Conservation (phyloP, 2,888 invertebrate species). For the Patella caerulea region DNA sequence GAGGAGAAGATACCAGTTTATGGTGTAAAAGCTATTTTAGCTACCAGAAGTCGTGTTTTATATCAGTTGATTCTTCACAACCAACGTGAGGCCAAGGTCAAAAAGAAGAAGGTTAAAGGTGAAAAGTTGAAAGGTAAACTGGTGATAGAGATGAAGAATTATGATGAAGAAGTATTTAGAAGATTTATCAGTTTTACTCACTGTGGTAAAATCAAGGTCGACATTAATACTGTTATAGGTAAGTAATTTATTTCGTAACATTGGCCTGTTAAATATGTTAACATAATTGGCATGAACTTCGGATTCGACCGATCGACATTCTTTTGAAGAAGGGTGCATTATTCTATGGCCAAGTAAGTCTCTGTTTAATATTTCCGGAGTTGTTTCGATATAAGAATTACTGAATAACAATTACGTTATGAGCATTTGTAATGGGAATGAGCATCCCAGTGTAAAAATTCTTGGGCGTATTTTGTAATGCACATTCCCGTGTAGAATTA, state of each 20-base stretch:
- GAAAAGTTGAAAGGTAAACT: not conserved
- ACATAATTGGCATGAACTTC: no score
- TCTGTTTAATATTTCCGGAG: no score
- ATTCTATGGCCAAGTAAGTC: no score
- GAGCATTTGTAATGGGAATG: no score
- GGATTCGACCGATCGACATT: no score
- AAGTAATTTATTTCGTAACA: not conserved
- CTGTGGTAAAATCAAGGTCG: not conserved
- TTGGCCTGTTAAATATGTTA: no score
- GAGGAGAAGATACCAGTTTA: not conserved
- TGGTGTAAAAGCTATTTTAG: constrained; percentile 6
- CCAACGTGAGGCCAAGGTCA: not conserved
- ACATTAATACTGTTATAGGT: not conserved
- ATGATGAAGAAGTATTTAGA: constrained; percentile 2
- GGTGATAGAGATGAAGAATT: not conserved
- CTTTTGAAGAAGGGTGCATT: no score
- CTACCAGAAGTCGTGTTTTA: not conserved
- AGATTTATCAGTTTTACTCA: constrained; percentile 9
- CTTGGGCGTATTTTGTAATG: no score
- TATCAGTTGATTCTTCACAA: not conserved
- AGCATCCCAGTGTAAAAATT: no score
- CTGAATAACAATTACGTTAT: no score
- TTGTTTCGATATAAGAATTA: no score
- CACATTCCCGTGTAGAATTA: no score
- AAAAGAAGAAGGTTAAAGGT: not conserved